These are phyloP conservation scores for Chironomus striatipennis DNA, from an alignment of 1,140 invertebrate species.

Conservation along the genomic window DNA sequence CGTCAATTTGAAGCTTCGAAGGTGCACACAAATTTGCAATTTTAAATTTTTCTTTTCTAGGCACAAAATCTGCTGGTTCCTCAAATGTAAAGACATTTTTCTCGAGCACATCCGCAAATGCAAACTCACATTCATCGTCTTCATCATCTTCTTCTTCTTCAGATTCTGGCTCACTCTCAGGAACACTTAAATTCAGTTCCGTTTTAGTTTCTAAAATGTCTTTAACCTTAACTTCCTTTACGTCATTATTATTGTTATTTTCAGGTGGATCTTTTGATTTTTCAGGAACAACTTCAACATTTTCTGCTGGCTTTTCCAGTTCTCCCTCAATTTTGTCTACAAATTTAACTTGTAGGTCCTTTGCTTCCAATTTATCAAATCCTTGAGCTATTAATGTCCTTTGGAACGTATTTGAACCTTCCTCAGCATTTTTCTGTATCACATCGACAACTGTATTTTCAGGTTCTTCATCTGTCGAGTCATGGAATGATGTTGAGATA, in stretches of 20 bases:
- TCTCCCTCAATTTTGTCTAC: neutral
- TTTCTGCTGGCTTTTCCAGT: neutral
- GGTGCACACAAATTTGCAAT: neutral
- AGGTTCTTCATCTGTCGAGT: neutral
- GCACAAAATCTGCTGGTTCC: neutral
- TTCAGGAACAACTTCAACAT: too few species aligned
- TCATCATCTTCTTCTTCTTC: neutral
- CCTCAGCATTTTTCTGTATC: neutral
- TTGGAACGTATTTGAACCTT: neutral
- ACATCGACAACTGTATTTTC: constrained; percentile 5
- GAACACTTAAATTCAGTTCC: neutral
- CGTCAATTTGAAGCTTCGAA: neutral
- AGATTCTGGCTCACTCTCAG: neutral
- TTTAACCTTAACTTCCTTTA: neutral
- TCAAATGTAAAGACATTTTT: neutral
- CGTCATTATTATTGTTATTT: too few species aligned
- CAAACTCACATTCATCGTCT: neutral
- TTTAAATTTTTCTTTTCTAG: neutral
- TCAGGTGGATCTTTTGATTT: too few species aligned
- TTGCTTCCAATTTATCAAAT: neutral
- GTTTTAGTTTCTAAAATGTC: neutral
- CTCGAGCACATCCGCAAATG: neutral
- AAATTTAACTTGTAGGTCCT: neutral
- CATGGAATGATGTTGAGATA: neutral
- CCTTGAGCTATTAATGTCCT: neutral